Base-by-base conservation (phyloP, 2,888 invertebrate genomes). In the Hypomecis punctinalis region DNA sequence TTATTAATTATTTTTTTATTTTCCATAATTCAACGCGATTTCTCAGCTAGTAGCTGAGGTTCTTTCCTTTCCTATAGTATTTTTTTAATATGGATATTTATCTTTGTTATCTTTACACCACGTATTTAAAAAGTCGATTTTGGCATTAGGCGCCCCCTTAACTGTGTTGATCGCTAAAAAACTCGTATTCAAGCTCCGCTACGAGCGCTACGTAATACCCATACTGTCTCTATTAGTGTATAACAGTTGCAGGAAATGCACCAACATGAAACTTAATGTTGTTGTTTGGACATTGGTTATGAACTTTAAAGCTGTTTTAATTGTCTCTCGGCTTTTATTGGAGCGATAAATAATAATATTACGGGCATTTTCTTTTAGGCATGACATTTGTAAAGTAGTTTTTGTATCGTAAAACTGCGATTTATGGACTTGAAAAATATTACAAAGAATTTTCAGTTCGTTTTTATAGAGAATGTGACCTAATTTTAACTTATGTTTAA, bases 241-340 rank as follows among this genome's bases (percentile, higher is more conserved):
- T 35, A 0, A 37, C 33, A 13, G 5, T 13, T 39, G 39, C 37
- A 54, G 46, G 43, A 61, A 61, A 56, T 61, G 57, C 48, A 57
- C 57, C 10, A 6, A 53, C 57, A 58, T 61, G 35, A 54, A 56
- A 57, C 47, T 61, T 58, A 37, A 65, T 61, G 57, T 42, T 39
- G 52, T 47, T 61, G 56, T 65, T 63, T 56, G 56, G 23, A 51
- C 60, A 52, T 51, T 23, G 37, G 46, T 63, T 43, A 49, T 59
- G 51, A 43, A 47, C 23, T 40, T 48, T 57, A 56, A 63, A 54
- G 53, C 43, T 53, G 39, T 59, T 59, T 58, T 57, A 64, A 64
- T 64, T 52, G 46, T 47, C 36, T 56, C 43, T 51, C 23, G 11
- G 9, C 39, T 46, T 60, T 56, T 60, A 54, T 58, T 47, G n/a